Evolutionary conservation across 2,797 vertebrate genomes (phyloP).

Genomic region (Xiphophorus birchmanni): DNA sequence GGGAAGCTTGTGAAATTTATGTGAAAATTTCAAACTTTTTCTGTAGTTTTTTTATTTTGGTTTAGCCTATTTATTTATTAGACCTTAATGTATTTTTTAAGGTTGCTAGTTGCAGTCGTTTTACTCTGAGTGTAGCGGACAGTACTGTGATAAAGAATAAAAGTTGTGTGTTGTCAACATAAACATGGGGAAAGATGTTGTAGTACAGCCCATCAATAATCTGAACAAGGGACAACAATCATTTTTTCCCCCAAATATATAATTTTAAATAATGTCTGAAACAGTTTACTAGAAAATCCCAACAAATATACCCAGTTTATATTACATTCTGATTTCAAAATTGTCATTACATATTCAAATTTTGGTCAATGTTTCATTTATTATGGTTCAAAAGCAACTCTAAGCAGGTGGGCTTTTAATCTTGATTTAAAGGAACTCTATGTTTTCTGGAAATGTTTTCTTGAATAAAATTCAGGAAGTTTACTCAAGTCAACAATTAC

Average conservation of each 20-base stretch:
- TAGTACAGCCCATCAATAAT: neutral
- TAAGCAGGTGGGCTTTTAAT: too few species aligned
- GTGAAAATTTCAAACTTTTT: neutral
- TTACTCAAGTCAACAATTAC: neutral
- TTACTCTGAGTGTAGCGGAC: neutral
- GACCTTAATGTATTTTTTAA: neutral
- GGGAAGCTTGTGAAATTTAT: neutral
- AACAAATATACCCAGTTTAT: neutral
- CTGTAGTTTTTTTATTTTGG: neutral
- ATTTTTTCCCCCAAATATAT: neutral
- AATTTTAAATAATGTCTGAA: neutral
- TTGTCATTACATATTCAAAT: too few species aligned
- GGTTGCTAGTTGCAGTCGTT: neutral
- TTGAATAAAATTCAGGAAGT: too few species aligned
- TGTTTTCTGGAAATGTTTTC: too few species aligned
- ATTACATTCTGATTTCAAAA: neutral
- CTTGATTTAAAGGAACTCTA: too few species aligned
- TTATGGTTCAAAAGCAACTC: too few species aligned
- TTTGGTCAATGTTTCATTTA: too few species aligned
- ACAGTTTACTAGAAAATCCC: neutral
- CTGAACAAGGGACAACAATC: neutral
- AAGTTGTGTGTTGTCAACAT: neutral
- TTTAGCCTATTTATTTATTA: neutral
- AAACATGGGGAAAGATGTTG: neutral
- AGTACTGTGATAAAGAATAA: neutral